A percentile compares a stretch with the other conserved stretches of the same genome.
phyloP scores from a whole-genome alignment of 1,140 invertebrate genomes.

The Saccostrea echinata region DNA sequence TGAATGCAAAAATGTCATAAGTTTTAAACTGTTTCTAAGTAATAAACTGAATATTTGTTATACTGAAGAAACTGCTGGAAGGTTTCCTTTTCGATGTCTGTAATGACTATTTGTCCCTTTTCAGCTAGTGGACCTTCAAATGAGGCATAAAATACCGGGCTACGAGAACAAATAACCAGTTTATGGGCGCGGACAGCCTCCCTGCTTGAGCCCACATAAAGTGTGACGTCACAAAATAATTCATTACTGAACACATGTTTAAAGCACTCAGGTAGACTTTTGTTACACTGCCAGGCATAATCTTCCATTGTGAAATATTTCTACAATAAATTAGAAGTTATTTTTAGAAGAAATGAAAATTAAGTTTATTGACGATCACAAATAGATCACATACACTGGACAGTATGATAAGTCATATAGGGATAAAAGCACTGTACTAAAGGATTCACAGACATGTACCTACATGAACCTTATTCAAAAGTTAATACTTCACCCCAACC shows the following conservation, averaged over 20 bases:
- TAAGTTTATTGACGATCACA: no score
- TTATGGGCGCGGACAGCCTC: slow-evolving; percentile 51
- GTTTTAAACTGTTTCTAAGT: no score
- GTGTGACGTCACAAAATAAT: slow-evolving; percentile 56
- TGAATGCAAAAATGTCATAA: no score
- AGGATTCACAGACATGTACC: no score
- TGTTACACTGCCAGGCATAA: slow-evolving; percentile 41
- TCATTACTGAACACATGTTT: slow-evolving; percentile 51
- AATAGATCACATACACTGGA: no score
- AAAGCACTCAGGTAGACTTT: slow-evolving; percentile 24
- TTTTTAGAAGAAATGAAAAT: no score
- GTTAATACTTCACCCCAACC: no score
- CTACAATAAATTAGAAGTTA: no score
- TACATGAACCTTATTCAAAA: no score
- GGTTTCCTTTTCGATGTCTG: slow-evolving; percentile 34
- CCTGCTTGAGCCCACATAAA: slow-evolving; percentile 44
- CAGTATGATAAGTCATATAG: no score
- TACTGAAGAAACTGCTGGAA: slow-evolving; percentile 25
- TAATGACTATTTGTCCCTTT: background rate
- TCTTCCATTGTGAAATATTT: background rate
- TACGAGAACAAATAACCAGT: slow-evolving; percentile 49
- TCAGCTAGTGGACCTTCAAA: slow-evolving; percentile 31
- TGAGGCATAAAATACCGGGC: slow-evolving; percentile 49
- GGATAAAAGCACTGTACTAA: no score
- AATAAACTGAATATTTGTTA: no score